Conservation (phyloP, 2,888 invertebrate species). For the Mantis religiosa region DNA sequence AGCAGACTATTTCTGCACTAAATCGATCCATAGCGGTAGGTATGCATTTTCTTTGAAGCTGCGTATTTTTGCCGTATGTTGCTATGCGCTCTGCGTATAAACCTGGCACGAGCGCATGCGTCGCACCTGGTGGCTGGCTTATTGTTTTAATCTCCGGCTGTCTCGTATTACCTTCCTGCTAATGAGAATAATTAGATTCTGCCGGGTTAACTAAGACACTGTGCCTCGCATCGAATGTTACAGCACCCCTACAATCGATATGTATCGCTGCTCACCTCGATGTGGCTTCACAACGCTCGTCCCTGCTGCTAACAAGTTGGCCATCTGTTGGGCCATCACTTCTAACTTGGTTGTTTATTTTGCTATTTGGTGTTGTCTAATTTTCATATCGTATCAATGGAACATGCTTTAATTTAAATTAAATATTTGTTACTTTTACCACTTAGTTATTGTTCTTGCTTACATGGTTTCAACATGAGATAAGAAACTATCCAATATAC, state of each 20-base stretch:
- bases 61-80: no score
- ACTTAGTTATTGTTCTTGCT: no score
- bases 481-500: no score
- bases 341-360: background rate
- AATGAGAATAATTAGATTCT: slow-evolving; percentile 22
- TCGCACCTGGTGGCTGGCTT: background rate
- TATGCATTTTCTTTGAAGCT: no score
- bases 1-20: no score
- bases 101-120: background rate
- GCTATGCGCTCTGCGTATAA: no score
- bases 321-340: background rate
- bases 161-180: slow-evolving; percentile 17
- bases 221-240: background rate
- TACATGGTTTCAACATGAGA: no score
- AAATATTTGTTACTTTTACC: no score
- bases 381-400: no score
- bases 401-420: no score
- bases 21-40: no score
- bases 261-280: background rate
- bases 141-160: slow-evolving; percentile 4
- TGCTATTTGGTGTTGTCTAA: background rate
- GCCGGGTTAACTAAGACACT: background rate
- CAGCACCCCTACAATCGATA: background rate
- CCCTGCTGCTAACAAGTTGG: background rate
- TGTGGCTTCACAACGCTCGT: background rate